Evolutionary conservation across 1,140 invertebrate genomes (phyloP), one percentile per base, ranked within the genome.

Genomic region (Himalopsyche phryganea): DNA sequence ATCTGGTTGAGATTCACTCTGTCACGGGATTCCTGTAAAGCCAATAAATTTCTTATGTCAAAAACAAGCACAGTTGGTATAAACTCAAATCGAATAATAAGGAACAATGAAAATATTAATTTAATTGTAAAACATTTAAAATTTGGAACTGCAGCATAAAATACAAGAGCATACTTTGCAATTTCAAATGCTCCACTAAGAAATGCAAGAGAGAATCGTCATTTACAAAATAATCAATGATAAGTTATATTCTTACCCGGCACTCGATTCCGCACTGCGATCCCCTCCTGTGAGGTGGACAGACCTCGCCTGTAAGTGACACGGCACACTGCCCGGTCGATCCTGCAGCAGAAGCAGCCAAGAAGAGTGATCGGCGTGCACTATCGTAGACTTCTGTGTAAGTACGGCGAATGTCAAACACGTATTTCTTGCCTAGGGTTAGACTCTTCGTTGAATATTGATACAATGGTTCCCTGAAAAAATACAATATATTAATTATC

Each of bases 381-480:
- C 91, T 87, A 73, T 94, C 91, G 72, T 92, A 89, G 14, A 92
- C 90, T 76, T 94, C 91, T 46, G 89, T 81, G 65, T 89, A 91
- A 19, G 91, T 94, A 66, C 89, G 82, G 20, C 87, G 80, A 60
- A 94, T 92, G 71, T 94, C 91, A 74, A 93, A 94, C 20, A 94
- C 89, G 72, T 92, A 94, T 36, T 90, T 89, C 63, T 92, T 91
- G 3, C 90, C 91, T 28, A 91, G 71, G 2, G 88, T 88, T 19
- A n/a, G 90, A 90, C 66, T 92, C 89, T 74, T 93, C 91, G 74
- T 92, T 92, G 79, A 94, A 94, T 70, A 92, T 89, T 0, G 91
- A 93, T 50, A 89, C 89, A 65, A 94, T 89, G n/a, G 90, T 93
- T 50, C 91, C 91, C 81, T 85, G 73, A 7, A 58, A 65, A 62